A percentile compares a stretch with the other conserved stretches of the same genome.
Conservation (phyloP, 1,140 invertebrate genomes). For the Drosophila leontia region DNA sequence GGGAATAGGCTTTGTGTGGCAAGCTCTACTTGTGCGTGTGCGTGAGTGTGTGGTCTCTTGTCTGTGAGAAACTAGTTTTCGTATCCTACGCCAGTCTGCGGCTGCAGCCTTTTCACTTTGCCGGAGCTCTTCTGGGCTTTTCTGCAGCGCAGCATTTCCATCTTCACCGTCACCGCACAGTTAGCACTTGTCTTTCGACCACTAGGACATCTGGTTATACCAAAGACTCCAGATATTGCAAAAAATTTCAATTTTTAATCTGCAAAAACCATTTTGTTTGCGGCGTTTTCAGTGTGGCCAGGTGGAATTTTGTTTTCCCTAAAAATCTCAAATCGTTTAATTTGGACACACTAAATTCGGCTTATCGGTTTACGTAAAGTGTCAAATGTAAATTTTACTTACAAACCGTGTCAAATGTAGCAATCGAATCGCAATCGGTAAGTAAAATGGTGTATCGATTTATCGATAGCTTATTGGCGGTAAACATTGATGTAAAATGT, state of each 20-base stretch:
- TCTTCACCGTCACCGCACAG: slow-evolving; percentile 20
- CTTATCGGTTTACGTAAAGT: too few relatives aligned
- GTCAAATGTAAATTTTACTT: too few relatives aligned
- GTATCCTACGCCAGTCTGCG: slow-evolving; percentile 50
- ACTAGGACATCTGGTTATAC: not conserved
- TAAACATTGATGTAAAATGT: too few relatives aligned
- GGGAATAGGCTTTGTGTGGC: slow-evolving; percentile 19
- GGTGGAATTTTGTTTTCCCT: not conserved
- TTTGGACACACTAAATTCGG: too few relatives aligned
- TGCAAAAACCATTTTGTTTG: slow-evolving; percentile 79
- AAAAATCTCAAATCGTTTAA: not conserved
- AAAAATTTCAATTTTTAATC: slow-evolving; percentile 44
- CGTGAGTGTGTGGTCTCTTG: slow-evolving; percentile 22
- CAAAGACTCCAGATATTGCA: slow-evolving; percentile 16
- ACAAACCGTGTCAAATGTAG: too few relatives aligned
- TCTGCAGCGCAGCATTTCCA: not conserved
- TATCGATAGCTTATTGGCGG: too few relatives aligned
- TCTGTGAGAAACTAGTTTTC: slow-evolving; percentile 69
- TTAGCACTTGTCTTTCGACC: slow-evolving; percentile 21
- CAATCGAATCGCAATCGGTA: too few relatives aligned
- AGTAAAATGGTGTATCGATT: too few relatives aligned
- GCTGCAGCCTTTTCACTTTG: slow-evolving; percentile 32
- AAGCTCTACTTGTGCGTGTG: slow-evolving; percentile 24
- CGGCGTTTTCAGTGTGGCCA: slow-evolving; percentile 32
- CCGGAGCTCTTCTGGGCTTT: slow-evolving; percentile 4